These are phyloP conservation scores for Tichodroma muraria DNA, from an alignment of 2,113 vertebrate species.

Conservation along the genomic window DNA sequence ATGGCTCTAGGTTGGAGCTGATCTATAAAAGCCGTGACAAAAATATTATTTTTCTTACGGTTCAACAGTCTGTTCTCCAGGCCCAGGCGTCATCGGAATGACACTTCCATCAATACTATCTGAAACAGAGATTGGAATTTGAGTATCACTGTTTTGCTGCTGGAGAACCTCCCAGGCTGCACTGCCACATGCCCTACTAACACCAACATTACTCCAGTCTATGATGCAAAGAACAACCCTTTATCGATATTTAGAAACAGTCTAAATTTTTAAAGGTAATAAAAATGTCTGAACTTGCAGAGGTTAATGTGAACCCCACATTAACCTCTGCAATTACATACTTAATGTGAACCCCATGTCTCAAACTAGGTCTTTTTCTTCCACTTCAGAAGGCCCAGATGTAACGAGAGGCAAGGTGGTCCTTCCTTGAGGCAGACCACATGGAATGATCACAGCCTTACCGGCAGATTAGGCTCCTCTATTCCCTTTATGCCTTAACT, in stretches of 20 bases:
- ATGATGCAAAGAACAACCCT: not conserved
- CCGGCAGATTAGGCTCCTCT: not conserved
- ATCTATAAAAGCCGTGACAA: not conserved
- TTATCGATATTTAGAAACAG: not conserved
- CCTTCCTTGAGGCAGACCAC: not conserved
- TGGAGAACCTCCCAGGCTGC: not conserved
- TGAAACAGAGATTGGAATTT: slow-evolving; percentile 61
- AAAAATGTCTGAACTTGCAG: not conserved
- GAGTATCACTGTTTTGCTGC: not conserved
- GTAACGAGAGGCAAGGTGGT: not conserved
- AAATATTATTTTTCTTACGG: slow-evolving; percentile 75
- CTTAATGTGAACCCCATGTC: not conserved
- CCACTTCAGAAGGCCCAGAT: not conserved
- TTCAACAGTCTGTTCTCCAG: slow-evolving; percentile 79
- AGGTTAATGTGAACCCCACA: not conserved
- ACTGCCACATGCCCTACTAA: not conserved
- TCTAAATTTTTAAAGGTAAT: not conserved
- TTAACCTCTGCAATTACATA: no score
- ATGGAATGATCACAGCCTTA: not conserved
- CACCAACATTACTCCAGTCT: not conserved
- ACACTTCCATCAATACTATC: slow-evolving; percentile 74
- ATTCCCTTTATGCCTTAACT: not conserved
- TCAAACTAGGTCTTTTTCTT: not conserved
- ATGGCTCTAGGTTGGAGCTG: not conserved
- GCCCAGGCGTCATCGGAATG: slow-evolving; percentile 68